Conservation (phyloP, 1,140 invertebrate genomes). For the Drosophila ercepeae region DNA sequence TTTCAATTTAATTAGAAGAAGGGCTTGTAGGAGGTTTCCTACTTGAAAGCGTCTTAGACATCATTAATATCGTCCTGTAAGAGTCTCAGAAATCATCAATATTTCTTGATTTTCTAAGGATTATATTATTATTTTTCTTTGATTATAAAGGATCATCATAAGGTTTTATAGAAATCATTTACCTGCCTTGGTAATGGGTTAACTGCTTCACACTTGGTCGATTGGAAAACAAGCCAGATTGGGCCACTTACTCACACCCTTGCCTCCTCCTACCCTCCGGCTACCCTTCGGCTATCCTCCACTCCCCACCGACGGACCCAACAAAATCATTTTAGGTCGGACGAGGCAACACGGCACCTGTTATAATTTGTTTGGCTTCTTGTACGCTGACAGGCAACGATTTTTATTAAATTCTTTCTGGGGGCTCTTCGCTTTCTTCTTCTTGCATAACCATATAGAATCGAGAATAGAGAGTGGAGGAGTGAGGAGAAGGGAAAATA, state of each 20-base stretch:
- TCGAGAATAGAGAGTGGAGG: no score
- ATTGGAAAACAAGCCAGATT: conserved; percentile 10
- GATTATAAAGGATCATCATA: no score
- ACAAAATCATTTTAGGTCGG: conserved; percentile 40
- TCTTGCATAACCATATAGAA: conserved; percentile 59
- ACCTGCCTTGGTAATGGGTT: conserved; percentile 24
- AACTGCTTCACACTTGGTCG: conserved; percentile 29
- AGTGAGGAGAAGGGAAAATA: conserved; percentile 45
- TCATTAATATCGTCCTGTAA: no score
- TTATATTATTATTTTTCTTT: neutral
- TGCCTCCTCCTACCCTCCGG: neutral
- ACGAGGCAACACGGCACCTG: conserved; percentile 71
- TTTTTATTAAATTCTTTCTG: conserved; percentile 78
- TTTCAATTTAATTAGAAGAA: no score
- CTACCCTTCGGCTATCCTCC: no score
- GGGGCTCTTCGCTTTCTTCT: conserved; percentile 52
- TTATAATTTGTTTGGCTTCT: conserved; percentile 82
- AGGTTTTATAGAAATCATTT: conserved; percentile 11
- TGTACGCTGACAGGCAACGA: conserved; percentile 76
- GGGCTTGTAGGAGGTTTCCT: no score
- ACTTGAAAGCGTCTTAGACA: no score
- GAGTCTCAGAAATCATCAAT: no score
- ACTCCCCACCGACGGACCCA: no score
- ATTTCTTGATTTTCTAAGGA: no score
- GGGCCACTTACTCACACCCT: conserved; percentile 18